Evolutionary conservation across 2,113 vertebrate genomes (phyloP), one percentile per base, ranked within the genome.

Genomic region (Brachirus orientalis): DNA sequence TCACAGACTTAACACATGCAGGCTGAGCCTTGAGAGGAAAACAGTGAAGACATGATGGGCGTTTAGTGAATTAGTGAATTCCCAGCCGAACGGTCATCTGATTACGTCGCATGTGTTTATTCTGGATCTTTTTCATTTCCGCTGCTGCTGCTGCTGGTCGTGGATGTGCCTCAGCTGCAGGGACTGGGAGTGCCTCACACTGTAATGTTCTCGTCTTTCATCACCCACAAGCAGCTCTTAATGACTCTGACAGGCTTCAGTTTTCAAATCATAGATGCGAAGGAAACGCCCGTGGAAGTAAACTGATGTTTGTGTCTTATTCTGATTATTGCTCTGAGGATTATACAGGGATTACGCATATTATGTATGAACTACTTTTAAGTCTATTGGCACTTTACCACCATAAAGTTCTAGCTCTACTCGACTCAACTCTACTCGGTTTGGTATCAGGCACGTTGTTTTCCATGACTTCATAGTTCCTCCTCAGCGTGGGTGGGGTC

Each of bases 91-190:
- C 12, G 61, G 63, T 84, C 84, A 88, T 80, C 59, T 79, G 77
- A 90, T 86, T 67, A 77, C 53, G 77, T 50, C 48, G 58, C 37
- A 51, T 69, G 57, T 78, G 66, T 72, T 74, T 76, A 69, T 79
- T 72, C 62, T 66, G 62, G 69, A 86, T 80, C 69, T 86, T 88
- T 84, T 84, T 79, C 57, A 82, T 89, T 91, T 89, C 71, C 77
- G 43, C 70, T 12, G 40, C 38, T 40, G 38, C 38, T 73, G 62
- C 72, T 76, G 62, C 43, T 71, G 69, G 53, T 77, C 77, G 47
- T 71, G 69, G 72, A 79, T 51, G 51, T 63, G 18, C 46, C 83
- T 72, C 81, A 83, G 85, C 82, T 78, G 70, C n/a, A n/a, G 86
- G 80, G 75, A 68, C 54, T 55, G 58, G 45, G 45, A 60, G 62